phyloP scores from a whole-genome alignment of 2,797 vertebrate genomes.

The Periophthalmus magnuspinnatus region DNA sequence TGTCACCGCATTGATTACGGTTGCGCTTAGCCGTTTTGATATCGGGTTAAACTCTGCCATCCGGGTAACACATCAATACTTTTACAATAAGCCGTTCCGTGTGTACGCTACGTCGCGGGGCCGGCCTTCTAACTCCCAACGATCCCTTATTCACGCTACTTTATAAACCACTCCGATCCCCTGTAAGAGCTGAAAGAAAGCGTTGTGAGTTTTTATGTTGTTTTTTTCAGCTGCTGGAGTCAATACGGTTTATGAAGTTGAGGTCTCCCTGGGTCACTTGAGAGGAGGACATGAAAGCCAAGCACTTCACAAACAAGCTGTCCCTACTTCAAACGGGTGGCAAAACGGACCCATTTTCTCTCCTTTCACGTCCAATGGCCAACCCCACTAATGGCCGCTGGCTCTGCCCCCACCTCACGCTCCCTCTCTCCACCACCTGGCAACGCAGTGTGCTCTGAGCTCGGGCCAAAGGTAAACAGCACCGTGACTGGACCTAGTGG shows the following conservation, averaged over 20 bases:
- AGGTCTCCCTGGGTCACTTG: constrained; percentile 62
- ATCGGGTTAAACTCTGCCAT: background rate
- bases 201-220: constrained; percentile 24
- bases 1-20: background rate
- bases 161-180: constrained; percentile 53
- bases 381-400: constrained; percentile 60
- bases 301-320: constrained; percentile 73
- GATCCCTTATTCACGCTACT: constrained; percentile 53
- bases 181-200: constrained; percentile 58
- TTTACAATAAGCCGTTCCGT: constrained; percentile 17
- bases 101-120: constrained; percentile 34
- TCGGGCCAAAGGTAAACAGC: constrained; percentile 58
- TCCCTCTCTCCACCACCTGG: constrained; percentile 61
- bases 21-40: background rate
- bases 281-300: constrained; percentile 67
- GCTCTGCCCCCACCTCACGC: constrained; percentile 50
- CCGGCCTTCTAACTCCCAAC: constrained; percentile 45
- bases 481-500: constrained; percentile 50
- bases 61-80: background rate
- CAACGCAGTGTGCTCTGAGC: constrained; percentile 41
- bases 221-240: constrained; percentile 37
- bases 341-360: constrained; percentile 62
- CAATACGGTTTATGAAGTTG: constrained; percentile 68
- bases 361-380: constrained; percentile 63
- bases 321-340: constrained; percentile 65